Conservation (phyloP, 2,888 invertebrate species). For the Malthinus seriepunctatus region DNA sequence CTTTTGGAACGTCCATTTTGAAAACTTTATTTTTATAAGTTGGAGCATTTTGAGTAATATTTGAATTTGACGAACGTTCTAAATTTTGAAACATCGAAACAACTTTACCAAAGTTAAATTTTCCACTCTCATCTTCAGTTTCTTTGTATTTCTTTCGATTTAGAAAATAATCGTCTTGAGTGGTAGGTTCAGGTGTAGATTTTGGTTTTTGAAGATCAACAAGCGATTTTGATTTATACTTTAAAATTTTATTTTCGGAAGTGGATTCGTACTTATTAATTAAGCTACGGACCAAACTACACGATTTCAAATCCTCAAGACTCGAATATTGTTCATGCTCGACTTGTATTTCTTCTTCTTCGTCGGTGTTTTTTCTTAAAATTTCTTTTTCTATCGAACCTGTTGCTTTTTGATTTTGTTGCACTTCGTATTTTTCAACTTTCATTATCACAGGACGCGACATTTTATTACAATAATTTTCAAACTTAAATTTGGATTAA, state of each 20-base stretch:
- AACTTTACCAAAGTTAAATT: slow-evolving; percentile 15
- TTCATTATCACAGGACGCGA: slow-evolving; percentile 11
- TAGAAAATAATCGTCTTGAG: slow-evolving; percentile 1
- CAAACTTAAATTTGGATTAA: background rate
- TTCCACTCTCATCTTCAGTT: background rate
- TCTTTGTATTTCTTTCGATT: slow-evolving; percentile 3
- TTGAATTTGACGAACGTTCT: background rate
- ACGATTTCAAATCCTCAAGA: background rate
- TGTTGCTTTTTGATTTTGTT: slow-evolving; percentile 1
- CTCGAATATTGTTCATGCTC: background rate
- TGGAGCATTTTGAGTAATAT: background rate
- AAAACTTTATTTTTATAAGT: background rate
- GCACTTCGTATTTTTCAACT: background rate
- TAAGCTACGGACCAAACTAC: slow-evolving; percentile 18
- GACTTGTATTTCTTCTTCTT: background rate
- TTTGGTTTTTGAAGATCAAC: slow-evolving; percentile 9
- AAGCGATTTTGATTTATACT: slow-evolving; percentile 21
- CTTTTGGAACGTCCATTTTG: background rate
- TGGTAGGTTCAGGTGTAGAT: background rate
- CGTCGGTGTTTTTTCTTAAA: background rate
- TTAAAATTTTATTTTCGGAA: background rate
- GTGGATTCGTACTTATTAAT: slow-evolving; percentile 18
- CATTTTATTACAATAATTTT: background rate
- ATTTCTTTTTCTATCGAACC: slow-evolving; percentile 6
- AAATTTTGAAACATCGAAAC: slow-evolving; percentile 15